phyloP scores from a whole-genome alignment of 2,888 invertebrate species.

The Mycalesis mineus region DNA sequence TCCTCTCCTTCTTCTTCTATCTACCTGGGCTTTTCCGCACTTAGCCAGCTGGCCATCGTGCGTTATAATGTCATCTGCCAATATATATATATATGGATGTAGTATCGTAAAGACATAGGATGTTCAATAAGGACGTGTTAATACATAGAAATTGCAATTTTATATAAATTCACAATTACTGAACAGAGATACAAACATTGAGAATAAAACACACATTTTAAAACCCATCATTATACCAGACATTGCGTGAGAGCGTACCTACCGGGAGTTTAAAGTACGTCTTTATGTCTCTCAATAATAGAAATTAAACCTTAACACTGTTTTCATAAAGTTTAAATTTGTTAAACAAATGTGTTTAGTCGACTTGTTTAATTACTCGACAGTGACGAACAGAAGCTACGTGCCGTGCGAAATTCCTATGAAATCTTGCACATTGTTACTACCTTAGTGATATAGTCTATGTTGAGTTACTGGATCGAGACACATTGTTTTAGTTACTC shows the following conservation, averaged over 20 bases:
- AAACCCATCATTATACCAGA: conserved; percentile 27
- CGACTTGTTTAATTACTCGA: conserved; percentile 56
- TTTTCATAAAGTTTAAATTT: conserved; percentile 33
- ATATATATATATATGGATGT: too few species aligned
- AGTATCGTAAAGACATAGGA: too few species aligned
- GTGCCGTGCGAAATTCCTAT: conserved; percentile 67
- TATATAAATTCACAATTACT: not conserved
- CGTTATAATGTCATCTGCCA: too few species aligned
- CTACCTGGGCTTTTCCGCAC: too few species aligned
- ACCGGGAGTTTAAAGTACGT: conserved; percentile 51
- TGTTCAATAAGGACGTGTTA: too few species aligned
- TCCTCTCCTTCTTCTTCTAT: too few species aligned
- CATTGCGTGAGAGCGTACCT: conserved; percentile 61
- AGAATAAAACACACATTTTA: conserved; percentile 11
- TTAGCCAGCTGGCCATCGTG: too few species aligned
- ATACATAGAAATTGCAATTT: conserved; percentile 25
- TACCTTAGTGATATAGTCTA: conserved; percentile 44
- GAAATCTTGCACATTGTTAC: conserved; percentile 53
- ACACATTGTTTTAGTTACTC: not conserved
- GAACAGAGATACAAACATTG: not conserved
- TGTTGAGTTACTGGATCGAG: conserved; percentile 16
- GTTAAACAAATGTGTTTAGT: conserved; percentile 32
- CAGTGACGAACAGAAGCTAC: conserved; percentile 61
- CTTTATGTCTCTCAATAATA: conserved; percentile 33
- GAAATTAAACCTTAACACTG: conserved; percentile 32